A percentile compares a stretch with the other conserved stretches of the same genome.
phyloP scores from a whole-genome alignment of 2,888 invertebrate species.

The Dexiosoma caninum region DNA sequence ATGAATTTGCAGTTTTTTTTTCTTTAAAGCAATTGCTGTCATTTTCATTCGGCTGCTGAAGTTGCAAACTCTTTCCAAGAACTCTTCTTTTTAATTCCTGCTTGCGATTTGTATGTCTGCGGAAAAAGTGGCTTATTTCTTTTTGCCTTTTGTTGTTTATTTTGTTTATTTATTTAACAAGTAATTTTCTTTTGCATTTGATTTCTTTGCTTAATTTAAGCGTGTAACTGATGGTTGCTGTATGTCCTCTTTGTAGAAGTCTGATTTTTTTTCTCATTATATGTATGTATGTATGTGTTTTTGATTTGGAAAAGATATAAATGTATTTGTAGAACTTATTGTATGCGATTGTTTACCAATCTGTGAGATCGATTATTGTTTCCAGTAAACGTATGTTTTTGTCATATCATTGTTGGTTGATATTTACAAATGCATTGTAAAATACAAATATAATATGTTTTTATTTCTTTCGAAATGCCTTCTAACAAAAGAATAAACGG shows the following conservation, averaged over 20 bases:
- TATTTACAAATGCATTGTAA: slow-evolving; percentile 12
- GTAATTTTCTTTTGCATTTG: not conserved
- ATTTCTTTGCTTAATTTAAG: not conserved
- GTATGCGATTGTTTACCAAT: no score
- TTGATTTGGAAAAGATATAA: no score
- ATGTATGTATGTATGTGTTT: no score
- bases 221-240: no score
- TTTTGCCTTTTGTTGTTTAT: no score
- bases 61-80: not conserved
- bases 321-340: no score
- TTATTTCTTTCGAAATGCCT: not conserved
- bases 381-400: not conserved
- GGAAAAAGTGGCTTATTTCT: no score
- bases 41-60: not conserved
- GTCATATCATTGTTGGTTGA: slow-evolving; percentile 24
- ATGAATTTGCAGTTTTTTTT: not conserved
- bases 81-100: not conserved
- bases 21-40: slow-evolving; percentile 31
- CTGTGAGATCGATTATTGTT: no score
- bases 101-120: no score
- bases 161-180: no score
- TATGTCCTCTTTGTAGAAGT: no score
- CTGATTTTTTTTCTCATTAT: no score
- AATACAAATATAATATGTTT: not conserved
- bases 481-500: not conserved